Percentiles rank a stretch among this genome's conserved stretches.
Evolutionary conservation across 23 tunicate species (phyloP).

Genomic region (Oikopleura dioica): DNA sequence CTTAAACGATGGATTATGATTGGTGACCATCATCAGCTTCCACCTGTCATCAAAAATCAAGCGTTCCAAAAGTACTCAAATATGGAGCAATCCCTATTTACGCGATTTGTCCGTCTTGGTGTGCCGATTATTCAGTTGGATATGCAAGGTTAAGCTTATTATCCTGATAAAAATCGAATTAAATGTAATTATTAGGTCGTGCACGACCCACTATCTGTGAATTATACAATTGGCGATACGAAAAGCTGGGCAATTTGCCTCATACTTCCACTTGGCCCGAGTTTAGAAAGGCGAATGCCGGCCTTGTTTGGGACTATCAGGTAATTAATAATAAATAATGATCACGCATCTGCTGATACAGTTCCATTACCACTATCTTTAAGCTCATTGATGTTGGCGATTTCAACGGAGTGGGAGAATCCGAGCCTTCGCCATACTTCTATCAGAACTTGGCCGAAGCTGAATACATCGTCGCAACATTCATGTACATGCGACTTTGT

Average conservation of each 20-base stretch:
- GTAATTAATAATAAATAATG: background rate
- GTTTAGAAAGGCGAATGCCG: constrained; percentile 45
- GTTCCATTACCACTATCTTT: background rate
- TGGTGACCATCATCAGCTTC: constrained; percentile 94
- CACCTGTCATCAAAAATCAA: constrained; percentile 80
- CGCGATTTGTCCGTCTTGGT: constrained; percentile 69
- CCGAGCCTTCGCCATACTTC: constrained; percentile 95
- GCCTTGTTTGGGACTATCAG: constrained; percentile 63
- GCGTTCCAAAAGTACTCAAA: constrained; percentile 96
- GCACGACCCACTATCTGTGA: constrained; percentile 61
- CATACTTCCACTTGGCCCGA: constrained; percentile 37
- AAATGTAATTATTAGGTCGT: too few relatives aligned
- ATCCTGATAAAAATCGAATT: too few relatives aligned
- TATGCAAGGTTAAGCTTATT: too few relatives aligned
- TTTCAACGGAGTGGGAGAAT: constrained; percentile 56
- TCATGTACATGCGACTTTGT: constrained; percentile 86
- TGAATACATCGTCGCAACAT: constrained; percentile 70
- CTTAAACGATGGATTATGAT: constrained; percentile 98
- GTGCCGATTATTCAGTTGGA: constrained; percentile 89
- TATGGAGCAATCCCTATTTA: constrained; percentile 97
- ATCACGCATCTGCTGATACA: background rate
- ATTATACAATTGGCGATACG: constrained; percentile 79
- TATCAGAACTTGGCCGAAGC: constrained; percentile 96
- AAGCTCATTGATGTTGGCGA: constrained; percentile 64
- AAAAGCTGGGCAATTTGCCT: constrained; percentile 46